phyloP scores from a whole-genome alignment of 2,888 invertebrate species.

The Azorinus chamasolen region DNA sequence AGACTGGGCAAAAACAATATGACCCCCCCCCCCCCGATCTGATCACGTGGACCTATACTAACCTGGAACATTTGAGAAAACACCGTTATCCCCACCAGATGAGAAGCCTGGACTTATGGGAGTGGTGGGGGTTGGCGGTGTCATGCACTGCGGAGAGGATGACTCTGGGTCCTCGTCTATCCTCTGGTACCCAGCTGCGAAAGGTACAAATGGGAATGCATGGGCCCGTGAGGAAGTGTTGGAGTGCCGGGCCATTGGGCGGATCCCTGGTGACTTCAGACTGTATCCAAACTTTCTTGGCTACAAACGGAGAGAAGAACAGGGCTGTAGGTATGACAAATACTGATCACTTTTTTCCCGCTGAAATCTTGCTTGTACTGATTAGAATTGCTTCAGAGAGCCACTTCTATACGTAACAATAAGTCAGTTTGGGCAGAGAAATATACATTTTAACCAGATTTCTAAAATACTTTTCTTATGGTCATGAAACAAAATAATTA shows the following conservation, averaged over 20 bases:
- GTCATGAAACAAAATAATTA: too few species aligned
- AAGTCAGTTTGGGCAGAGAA: too few species aligned
- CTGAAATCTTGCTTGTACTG: too few species aligned
- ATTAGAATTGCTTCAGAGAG: too few species aligned
- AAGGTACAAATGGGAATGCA: constrained; percentile 69
- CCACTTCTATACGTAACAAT: too few species aligned
- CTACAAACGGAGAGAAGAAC: constrained; percentile 87
- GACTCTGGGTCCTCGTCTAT: constrained; percentile 84
- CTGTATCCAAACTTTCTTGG: constrained; percentile 93
- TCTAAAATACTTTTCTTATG: too few species aligned
- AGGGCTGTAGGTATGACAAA: neutral
- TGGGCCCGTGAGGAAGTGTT: constrained; percentile 71
- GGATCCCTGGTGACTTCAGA: constrained; percentile 96
- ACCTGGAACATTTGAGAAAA: constrained; percentile 65
- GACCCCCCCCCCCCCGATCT: too few species aligned
- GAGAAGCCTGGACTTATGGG: constrained; percentile 74
- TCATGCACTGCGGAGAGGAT: constrained; percentile 67
- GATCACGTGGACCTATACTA: neutral
- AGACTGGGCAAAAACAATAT: too few species aligned
- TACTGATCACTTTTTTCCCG: too few species aligned
- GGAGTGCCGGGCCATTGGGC: constrained; percentile 88
- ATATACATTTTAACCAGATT: too few species aligned
- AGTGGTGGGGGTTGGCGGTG: constrained; percentile 87
- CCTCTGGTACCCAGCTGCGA: constrained; percentile 82
- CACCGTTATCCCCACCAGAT: constrained; percentile 85